phyloP scores from a whole-genome alignment of 2,113 vertebrate species.

The Rhabdornis inornatus region DNA sequence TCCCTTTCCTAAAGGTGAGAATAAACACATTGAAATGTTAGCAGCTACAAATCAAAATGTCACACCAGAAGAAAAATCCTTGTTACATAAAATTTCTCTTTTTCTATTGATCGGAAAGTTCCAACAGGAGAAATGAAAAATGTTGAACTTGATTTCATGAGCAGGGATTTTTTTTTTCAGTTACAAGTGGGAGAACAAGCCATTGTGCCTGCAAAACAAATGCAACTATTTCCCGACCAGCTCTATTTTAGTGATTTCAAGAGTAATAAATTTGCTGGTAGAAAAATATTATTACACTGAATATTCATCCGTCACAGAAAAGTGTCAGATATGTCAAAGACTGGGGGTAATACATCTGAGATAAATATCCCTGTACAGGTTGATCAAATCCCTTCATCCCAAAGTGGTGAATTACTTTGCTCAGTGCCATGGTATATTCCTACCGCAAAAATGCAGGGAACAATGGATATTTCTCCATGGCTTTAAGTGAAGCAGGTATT shows the following conservation, averaged over 20 bases:
- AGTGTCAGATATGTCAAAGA: background rate
- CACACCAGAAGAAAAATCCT: background rate
- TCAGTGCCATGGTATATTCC: background rate
- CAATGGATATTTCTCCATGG: background rate
- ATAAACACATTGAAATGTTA: background rate
- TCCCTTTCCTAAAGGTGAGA: background rate
- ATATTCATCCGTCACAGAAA: background rate
- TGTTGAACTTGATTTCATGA: background rate
- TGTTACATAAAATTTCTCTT: background rate
- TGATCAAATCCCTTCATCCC: background rate
- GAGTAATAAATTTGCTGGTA: background rate
- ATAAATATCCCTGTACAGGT: background rate
- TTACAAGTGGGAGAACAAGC: background rate
- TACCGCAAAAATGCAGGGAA: background rate
- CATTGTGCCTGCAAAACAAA: background rate
- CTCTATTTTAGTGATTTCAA: background rate
- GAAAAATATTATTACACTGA: background rate
- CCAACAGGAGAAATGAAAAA: background rate
- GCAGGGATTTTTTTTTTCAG: background rate
- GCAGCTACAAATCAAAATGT: conserved; percentile 24
- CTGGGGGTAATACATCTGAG: background rate
- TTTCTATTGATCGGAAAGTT: conserved; percentile 7
- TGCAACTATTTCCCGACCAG: background rate
- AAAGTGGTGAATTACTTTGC: background rate
- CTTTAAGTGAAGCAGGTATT: background rate